These are phyloP conservation scores for Galbula dea DNA, from an alignment of 2,113 vertebrate genomes.

Conservation along the genomic window DNA sequence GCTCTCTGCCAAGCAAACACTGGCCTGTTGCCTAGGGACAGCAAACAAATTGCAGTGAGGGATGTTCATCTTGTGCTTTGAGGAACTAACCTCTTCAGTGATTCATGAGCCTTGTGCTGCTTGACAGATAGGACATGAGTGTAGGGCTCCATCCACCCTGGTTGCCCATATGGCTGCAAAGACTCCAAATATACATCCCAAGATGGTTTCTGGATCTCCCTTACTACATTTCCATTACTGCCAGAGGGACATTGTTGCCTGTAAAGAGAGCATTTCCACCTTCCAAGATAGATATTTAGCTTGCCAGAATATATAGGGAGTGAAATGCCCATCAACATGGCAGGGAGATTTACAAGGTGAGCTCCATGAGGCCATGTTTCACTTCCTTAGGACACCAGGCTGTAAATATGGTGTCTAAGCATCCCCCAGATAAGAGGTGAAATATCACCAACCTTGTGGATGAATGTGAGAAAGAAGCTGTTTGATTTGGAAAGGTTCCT, in stretches of 20 bases:
- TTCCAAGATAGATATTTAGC: neutral
- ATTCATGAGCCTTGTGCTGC: neutral
- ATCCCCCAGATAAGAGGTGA: neutral
- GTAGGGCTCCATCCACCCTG: neutral
- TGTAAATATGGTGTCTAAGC: neutral
- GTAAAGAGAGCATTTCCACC: neutral
- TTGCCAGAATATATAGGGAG: neutral
- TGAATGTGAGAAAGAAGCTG: neutral
- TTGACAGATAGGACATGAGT: rapidly evolving
- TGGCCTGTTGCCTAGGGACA: constrained; percentile 9
- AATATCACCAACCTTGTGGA: neutral
- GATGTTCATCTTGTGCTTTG: neutral
- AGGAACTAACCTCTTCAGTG: neutral
- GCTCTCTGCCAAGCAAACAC: neutral
- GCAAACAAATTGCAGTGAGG: neutral
- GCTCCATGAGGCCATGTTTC: neutral
- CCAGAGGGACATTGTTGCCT: neutral
- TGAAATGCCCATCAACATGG: neutral
- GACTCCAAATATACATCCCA: rapidly evolving
- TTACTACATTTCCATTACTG: neutral
- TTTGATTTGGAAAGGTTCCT: neutral
- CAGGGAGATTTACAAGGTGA: neutral
- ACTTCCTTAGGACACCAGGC: neutral
- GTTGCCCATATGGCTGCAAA: neutral
- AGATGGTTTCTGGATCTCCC: neutral